Evolutionary conservation across 1,140 invertebrate genomes (phyloP), one percentile per base, ranked within the genome.

Genomic region (Caenorhabditis elegans): DNA sequence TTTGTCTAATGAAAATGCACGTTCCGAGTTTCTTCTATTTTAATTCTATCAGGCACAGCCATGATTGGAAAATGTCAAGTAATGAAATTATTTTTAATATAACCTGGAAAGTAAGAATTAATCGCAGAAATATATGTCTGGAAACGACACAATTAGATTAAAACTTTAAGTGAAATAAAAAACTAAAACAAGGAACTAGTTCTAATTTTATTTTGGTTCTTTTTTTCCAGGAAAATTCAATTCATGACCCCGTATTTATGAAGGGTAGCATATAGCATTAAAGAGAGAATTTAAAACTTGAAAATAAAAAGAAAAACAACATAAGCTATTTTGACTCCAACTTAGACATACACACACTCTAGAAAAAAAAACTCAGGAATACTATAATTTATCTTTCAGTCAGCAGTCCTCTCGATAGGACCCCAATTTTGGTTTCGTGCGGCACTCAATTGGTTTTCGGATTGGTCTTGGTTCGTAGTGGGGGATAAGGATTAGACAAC

Each of bases 341-440:
- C 34, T 60, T 26, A 60, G 53, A 60, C 53, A 26, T 24, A n/a
- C 11, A 49, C 47, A 5, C 24, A 60, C 26, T n/a, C n/a, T n/a
- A 60, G 10, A 60, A 31, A 60, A 60, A 22, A 28, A 28, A 17
- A 10, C 53, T 15, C 53, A 60, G 53, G 53, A 60, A 60, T 60
- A 60, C 53, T 60, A 60, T 60, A 60, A 60, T 60, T 60, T 60
- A 60, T 60, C 53, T 60, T 15, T 60, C 53, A 60, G 53, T 60
- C 53, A 60, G 53, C 34, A 26, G n/a, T 60, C 34, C n/a, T 26
- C 22, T 53, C 49, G 24, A 26, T 60, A 31, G 53, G 28, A 34
- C 34, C 53, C n/a, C 28, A 5, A 3, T 31, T 60, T 34, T 60
- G 10, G 28, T 15, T 34, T 15, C 53, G 6, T 19, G 19, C 4